Evolutionary conservation across 2,797 vertebrate species (phyloP), one percentile per base, ranked within the genome.

Genomic region (Propithecus deckenii): DNA sequence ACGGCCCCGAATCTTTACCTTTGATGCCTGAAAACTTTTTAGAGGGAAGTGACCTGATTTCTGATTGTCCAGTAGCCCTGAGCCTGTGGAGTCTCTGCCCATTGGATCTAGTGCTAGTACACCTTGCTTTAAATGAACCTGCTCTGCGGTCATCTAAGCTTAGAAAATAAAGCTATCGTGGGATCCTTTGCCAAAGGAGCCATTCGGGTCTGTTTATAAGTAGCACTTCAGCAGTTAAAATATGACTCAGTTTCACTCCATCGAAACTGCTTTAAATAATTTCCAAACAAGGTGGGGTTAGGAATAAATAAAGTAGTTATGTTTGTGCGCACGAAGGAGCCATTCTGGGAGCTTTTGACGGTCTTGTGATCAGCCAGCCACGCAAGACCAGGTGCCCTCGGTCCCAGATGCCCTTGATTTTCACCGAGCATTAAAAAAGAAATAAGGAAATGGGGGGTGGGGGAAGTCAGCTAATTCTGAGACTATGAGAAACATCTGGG

Each of bases 371-470:
- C 50, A 84, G 67, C 48, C 28, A 9, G 65, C 71, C 92, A 63
- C 0, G 11, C 83, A 46, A 67, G 94, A 85, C 86, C 57, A 25
- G 78, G 63, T 59, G 32, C 78, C 74, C 72, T 63, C 4, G 18
- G 46, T 76, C 55, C 43, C 35, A 2, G 14, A n/a, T 86, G 32
- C 79, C 38, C n/a, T 55, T 87, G 61, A 28, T 28, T 38, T 96
- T 95, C 84, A 48, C 18, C 35, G 46, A 79, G 50, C 85, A 63
- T 98, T 95, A 38, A 81, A 94, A 69, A 72, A 85, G 22, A 87
- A 96, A 89, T 61, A 63, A 92, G 90, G 92, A 97, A 96, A 76
- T 25, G 35, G 35, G 55, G 55, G 8, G 55, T 15, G 43, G 78
- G 78, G 61, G 52, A 76, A 43, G 35, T 8, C 61, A 67, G 65